Evolutionary conservation across 2,797 vertebrate species (phyloP).

Genomic region (Mionectes olivaceus): DNA sequence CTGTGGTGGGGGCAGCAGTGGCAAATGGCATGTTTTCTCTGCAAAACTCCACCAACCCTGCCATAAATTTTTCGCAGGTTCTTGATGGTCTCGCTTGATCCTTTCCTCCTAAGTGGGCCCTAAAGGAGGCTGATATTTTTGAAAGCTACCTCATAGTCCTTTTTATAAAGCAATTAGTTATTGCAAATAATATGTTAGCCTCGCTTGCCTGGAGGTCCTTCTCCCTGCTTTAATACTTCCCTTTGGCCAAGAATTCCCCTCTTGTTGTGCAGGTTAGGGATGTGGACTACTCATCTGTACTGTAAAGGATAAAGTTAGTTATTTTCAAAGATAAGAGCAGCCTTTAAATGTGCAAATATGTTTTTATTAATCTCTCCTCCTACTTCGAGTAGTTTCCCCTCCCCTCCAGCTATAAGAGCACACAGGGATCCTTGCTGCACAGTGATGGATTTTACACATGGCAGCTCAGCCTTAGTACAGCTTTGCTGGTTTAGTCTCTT

Average conservation of each 20-base stretch:
- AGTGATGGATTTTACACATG: background rate
- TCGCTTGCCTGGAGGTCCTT: background rate
- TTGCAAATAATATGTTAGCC: background rate
- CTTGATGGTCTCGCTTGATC: background rate
- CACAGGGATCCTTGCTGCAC: background rate
- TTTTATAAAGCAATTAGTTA: background rate
- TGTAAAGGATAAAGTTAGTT: background rate
- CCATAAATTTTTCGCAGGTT: background rate
- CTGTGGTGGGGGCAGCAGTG: background rate
- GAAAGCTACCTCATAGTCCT: background rate
- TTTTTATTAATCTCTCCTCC: constrained; percentile 1
- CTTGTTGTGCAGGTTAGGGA: background rate
- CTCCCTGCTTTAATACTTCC: background rate
- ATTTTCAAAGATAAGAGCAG: background rate
- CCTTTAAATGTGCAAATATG: background rate
- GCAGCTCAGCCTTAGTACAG: background rate
- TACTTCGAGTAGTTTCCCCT: background rate
- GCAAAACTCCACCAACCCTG: background rate
- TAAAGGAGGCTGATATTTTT: background rate
- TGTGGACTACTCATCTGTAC: background rate
- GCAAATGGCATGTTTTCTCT: fast-evolving
- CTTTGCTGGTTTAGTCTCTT: constrained; percentile 16
- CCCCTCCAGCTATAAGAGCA: background rate
- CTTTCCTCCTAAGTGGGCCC: background rate
- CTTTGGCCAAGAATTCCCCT: background rate